A percentile compares a stretch with the other conserved stretches of the same genome.
phyloP scores from a whole-genome alignment of 1,140 invertebrate genomes.

The Drosophila cardini region DNA sequence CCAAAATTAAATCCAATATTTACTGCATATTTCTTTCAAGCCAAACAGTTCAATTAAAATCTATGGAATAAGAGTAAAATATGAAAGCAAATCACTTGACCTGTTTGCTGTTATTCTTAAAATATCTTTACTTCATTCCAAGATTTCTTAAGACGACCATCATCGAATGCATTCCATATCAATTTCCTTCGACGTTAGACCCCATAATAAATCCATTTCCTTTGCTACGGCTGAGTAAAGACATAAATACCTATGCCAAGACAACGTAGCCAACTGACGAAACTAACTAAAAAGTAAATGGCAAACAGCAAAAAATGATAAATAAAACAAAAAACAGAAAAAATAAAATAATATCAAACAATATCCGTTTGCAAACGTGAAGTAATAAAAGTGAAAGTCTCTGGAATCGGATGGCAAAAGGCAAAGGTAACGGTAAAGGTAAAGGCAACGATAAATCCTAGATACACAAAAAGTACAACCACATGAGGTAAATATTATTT shows the following conservation, averaged over 20 bases:
- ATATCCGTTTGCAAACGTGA: slow-evolving; percentile 60
- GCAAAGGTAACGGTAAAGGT: slow-evolving; percentile 30
- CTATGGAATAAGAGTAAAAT: too few species aligned
- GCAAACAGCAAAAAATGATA: slow-evolving; percentile 59
- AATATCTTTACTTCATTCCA: neutral
- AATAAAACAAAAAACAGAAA: too few species aligned
- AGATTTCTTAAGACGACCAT: slow-evolving; percentile 3
- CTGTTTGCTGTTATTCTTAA: neutral
- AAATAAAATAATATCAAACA: slow-evolving; percentile 62
- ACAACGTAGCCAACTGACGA: neutral
- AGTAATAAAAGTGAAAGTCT: slow-evolving; percentile 59
- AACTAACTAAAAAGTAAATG: slow-evolving; percentile 59
- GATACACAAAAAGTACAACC: slow-evolving; percentile 41
- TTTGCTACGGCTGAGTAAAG: slow-evolving; percentile 40
- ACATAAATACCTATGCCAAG: slow-evolving; percentile 24
- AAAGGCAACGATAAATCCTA: slow-evolving; percentile 66
- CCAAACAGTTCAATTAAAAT: too few species aligned
- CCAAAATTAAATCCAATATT: too few species aligned
- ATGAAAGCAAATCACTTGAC: neutral
- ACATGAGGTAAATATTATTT: slow-evolving; percentile 79
- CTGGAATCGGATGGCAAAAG: slow-evolving; percentile 52
- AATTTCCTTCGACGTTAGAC: slow-evolving; percentile 30
- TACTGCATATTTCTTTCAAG: too few species aligned
- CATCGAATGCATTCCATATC: slow-evolving; percentile 29
- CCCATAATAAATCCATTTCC: slow-evolving; percentile 51